Percentiles rank a stretch among this genome's conserved stretches.
Evolutionary conservation across 1,140 invertebrate species (phyloP).

Genomic region (Diorhabda elongata): DNA sequence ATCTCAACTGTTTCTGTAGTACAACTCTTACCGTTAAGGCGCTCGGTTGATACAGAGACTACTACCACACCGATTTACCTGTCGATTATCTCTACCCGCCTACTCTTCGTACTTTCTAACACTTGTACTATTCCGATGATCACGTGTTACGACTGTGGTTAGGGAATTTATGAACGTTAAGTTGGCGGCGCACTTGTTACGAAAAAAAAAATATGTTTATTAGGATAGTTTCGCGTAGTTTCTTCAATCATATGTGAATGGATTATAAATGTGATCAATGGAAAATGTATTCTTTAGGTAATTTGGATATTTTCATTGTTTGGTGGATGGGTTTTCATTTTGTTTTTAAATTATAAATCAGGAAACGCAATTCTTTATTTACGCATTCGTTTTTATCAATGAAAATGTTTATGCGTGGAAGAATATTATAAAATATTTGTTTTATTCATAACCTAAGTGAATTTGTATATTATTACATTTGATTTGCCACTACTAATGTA

Average conservation of each 20-base stretch:
- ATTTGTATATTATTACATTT: too few species aligned
- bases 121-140: slow-evolving; percentile 10
- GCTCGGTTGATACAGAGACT: slow-evolving; percentile 24
- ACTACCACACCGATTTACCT: slow-evolving; percentile 21
- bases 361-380: not conserved
- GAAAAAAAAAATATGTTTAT: not conserved
- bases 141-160: slow-evolving; percentile 16
- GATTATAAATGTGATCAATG: slow-evolving; percentile 22
- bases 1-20: slow-evolving; percentile 44
- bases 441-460: too few species aligned
- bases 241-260: slow-evolving; percentile 4
- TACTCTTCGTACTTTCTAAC: slow-evolving; percentile 8
- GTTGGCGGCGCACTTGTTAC: slow-evolving; percentile 10
- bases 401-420: not conserved
- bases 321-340: not conserved
- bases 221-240: slow-evolving; percentile 10
- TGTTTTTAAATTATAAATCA: too few species aligned
- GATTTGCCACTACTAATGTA: too few species aligned
- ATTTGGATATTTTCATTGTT: slow-evolving; percentile 14
- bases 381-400: not conserved
- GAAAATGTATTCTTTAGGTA: slow-evolving; percentile 33
- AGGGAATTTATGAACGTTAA: slow-evolving; percentile 15
- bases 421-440: too few species aligned
- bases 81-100: slow-evolving; percentile 10
- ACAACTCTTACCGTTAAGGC: slow-evolving; percentile 46